Conservation (phyloP, 2,888 invertebrate species). For the Euzophera pinguis region DNA sequence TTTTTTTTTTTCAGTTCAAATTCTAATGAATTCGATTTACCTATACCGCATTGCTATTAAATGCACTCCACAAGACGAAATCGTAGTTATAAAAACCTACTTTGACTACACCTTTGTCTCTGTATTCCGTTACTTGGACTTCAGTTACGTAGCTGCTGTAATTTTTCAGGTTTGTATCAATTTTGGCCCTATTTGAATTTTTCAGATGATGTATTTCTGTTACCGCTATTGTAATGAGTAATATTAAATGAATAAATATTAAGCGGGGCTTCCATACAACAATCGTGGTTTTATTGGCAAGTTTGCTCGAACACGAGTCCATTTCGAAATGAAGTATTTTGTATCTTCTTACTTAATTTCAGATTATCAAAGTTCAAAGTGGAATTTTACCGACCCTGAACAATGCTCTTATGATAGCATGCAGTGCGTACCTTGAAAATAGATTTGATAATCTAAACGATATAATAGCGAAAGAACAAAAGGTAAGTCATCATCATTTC, state of each 20-base stretch:
- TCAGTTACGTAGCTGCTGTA: not conserved
- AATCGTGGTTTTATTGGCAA: too few species aligned
- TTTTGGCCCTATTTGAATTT: not conserved
- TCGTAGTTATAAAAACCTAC: not conserved
- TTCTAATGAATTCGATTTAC: not conserved
- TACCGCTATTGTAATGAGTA: too few species aligned
- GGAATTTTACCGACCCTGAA: constrained; percentile 16
- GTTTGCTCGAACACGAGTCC: too few species aligned
- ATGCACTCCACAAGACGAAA: not conserved
- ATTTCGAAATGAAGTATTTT: too few species aligned
- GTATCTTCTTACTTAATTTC: too few species aligned
- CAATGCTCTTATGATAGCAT: constrained; percentile 21
- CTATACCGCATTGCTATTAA: not conserved
- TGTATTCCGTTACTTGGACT: not conserved
- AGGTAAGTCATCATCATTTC: not conserved
- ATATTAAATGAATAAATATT: too few species aligned
- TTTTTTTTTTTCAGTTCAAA: not conserved
- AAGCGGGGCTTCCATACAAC: too few species aligned
- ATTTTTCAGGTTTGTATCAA: not conserved
- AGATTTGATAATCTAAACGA: constrained; percentile 26
- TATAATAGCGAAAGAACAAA: constrained; percentile 15
- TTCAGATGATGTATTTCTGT: too few species aligned
- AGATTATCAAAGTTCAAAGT: constrained; percentile 15
- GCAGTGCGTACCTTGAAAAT: constrained; percentile 23
- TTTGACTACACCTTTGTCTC: not conserved